These are phyloP conservation scores for Oceanodroma leucorhoa DNA, from an alignment of 2,797 vertebrate genomes.

Conservation along the genomic window DNA sequence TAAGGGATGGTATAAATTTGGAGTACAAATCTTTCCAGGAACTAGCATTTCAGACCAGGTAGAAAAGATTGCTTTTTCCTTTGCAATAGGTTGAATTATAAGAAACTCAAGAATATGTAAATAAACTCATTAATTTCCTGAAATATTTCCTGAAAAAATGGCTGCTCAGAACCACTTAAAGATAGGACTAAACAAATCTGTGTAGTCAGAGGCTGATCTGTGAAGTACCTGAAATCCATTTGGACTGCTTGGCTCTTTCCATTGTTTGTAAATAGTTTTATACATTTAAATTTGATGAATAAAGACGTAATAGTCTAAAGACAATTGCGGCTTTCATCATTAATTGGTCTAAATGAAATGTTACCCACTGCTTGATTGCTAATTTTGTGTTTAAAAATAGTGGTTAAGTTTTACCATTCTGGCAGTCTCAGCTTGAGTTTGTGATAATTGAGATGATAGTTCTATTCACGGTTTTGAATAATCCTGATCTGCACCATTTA, in stretches of 20 bases:
- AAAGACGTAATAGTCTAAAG: not conserved
- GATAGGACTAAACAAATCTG: not conserved
- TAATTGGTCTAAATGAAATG: not conserved
- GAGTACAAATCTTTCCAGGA: constrained; percentile 34
- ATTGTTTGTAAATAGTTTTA: not conserved
- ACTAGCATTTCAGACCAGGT: not conserved
- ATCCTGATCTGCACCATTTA: not conserved
- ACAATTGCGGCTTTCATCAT: not conserved
- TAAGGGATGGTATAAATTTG: constrained; percentile 60
- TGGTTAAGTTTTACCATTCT: not conserved
- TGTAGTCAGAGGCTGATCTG: not conserved
- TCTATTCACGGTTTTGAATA: not conserved
- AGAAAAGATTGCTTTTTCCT: not conserved
- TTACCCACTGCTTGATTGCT: not conserved
- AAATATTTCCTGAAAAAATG: not conserved
- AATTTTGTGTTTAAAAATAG: not conserved
- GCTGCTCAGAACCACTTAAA: not conserved
- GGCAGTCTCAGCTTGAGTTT: not conserved
- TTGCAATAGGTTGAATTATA: not conserved
- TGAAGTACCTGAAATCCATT: not conserved
- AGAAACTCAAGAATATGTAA: not conserved
- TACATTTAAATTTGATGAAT: not conserved
- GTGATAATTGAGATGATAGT: not conserved
- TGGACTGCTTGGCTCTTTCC: not conserved
- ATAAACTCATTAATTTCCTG: not conserved